phyloP scores from a whole-genome alignment of 92 coral and sea anemone genomes.

The Epizoanthus scotinus region DNA sequence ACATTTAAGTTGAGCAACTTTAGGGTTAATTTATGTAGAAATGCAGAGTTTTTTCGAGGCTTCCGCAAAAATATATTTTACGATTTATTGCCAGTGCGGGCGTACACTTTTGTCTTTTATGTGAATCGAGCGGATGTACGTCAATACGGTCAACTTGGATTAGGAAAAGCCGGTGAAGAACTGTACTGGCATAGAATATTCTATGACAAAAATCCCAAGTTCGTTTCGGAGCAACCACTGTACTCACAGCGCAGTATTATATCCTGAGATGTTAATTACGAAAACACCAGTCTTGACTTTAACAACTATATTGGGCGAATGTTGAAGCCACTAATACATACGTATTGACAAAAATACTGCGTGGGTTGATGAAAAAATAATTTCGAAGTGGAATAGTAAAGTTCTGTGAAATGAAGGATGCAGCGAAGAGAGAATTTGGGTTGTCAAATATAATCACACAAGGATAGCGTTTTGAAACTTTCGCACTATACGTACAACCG shows the following conservation, averaged over 20 bases:
- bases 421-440: background rate
- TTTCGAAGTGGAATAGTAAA: slow-evolving; percentile 20
- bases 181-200: background rate
- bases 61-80: background rate
- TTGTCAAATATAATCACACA: background rate
- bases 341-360: slow-evolving; percentile 32
- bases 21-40: background rate
- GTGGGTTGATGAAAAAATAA: slow-evolving; percentile 20
- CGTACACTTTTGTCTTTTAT: background rate
- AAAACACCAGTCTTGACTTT: slow-evolving; percentile 8
- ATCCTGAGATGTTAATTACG: slow-evolving; percentile 26
- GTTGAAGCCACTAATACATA: slow-evolving; percentile 1
- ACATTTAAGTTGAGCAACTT: background rate
- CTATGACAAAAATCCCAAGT: background rate
- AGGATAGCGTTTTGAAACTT: background rate
- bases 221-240: slow-evolving; percentile 17
- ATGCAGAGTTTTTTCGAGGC: background rate
- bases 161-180: background rate
- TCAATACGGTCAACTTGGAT: background rate
- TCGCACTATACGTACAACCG: background rate
- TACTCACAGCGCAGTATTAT: slow-evolving; percentile 1
- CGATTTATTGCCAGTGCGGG: background rate
- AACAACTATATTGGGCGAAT: background rate
- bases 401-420: background rate
- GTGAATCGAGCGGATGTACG: background rate